Evolutionary conservation across 1,140 invertebrate species (phyloP).

Genomic region (Nymphalis io): DNA sequence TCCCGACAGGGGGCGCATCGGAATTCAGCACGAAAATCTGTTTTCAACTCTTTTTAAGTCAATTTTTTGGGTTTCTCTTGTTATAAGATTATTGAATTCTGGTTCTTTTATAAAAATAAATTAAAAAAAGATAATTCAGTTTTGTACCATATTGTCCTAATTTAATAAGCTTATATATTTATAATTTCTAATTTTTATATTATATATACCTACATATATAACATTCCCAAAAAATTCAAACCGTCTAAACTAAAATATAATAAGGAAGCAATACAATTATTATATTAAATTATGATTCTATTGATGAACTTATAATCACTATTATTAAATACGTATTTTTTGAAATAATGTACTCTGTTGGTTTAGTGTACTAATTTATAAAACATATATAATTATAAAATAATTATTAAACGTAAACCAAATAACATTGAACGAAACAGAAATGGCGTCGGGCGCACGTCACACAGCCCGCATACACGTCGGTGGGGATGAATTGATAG

Average conservation of each 20-base stretch:
- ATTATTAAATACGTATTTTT: no score
- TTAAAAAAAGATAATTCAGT: no score
- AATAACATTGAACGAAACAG: constrained; percentile 49
- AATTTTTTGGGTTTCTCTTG: constrained; percentile 14
- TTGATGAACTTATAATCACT: no score
- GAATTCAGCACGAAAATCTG: constrained; percentile 59
- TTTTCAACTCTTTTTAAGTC: constrained; percentile 50
- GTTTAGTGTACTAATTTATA: background rate
- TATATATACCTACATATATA: no score
- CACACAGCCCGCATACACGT: constrained; percentile 48
- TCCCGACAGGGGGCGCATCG: constrained; percentile 59
- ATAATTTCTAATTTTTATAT: no score
- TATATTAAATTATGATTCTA: no score
- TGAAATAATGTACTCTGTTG: no score
- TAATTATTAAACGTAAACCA: background rate
- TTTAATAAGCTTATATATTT: no score
- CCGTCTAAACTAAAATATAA: no score
- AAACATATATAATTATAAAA: background rate
- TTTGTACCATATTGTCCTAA: no score
- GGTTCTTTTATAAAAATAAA: background rate
- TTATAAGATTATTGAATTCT: background rate
- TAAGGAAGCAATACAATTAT: no score
- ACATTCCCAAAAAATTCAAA: no score
- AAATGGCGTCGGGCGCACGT: constrained; percentile 50
- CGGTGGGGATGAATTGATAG: constrained; percentile 71